phyloP scores from a whole-genome alignment of 2,888 invertebrate species.

The Rapana venosa region DNA sequence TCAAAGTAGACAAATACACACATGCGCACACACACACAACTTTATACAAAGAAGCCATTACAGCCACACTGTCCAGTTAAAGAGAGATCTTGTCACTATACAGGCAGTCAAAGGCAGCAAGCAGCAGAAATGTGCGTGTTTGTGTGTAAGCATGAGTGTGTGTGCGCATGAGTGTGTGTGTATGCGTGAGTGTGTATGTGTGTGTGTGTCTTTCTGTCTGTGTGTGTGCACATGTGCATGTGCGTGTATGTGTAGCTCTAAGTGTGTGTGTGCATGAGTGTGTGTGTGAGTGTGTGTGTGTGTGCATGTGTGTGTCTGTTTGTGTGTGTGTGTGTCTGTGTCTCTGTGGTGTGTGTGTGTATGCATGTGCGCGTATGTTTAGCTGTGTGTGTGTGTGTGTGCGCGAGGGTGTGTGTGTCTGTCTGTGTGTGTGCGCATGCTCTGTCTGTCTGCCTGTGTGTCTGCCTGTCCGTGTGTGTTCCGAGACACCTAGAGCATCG shows the following conservation, averaged over 20 bases:
- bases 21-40: background rate
- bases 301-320: background rate
- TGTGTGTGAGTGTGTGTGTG: background rate
- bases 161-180: background rate
- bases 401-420: background rate
- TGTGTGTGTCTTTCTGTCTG: background rate
- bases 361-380: background rate
- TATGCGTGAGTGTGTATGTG: background rate
- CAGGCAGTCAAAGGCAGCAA: slow-evolving; percentile 2
- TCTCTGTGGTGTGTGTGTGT: background rate
- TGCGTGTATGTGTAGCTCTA: background rate
- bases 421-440: background rate
- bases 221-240: background rate
- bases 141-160: background rate
- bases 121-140: background rate
- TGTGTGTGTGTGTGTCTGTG: slow-evolving; percentile 25
- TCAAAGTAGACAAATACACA: background rate
- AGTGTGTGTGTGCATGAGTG: background rate
- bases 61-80: background rate
- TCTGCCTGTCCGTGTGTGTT: background rate
- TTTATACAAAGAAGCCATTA: background rate
- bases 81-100: no score
- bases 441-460: background rate
- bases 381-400: background rate
- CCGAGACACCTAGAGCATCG: background rate